Base-by-base conservation (phyloP, 2,888 invertebrate species). In the Antheraea assamensis region DNA sequence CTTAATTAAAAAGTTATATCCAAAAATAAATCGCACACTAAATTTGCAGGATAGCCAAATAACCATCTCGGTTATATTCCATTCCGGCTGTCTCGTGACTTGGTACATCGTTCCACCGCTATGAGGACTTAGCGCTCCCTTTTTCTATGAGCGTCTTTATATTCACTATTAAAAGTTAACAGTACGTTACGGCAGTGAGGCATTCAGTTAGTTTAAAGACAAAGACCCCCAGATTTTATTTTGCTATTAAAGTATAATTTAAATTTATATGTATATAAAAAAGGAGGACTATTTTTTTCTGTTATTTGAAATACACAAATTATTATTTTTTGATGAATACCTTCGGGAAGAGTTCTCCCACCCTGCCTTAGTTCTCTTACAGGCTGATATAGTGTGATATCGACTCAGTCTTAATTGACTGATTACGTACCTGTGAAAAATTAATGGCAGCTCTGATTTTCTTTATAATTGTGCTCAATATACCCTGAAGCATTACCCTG, bases 141-240 rank as follows among this genome's bases (percentile, higher is more conserved):
- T 72, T 72, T 72, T 68, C 30, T 72, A 21, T 55, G 68, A 72
- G 55, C 72, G 55, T 35, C 66, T 72, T 72, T 72, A 66, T 52
- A 72, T 72, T 70, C 68, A 72, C 72, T 72, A 72, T 68, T 72
- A 72, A 72, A 72, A 72, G 68, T 72, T 68, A 72, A 72, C 68
- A 72, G 68, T 72, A 72, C 72, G 72, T 52, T 49, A 66, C 72
- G 66, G 49, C 52, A 49, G 72, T 64, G 68, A 52, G 64, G 72
- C 47, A 52, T 68, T 68, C 15, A 21, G 49, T 27, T 21, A 47
- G 5, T 31, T n/a, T 52, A 21, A 31, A 24, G 68, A 31, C 27
- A 15, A 21, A 19, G 42, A 42, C 42, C 42, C 8, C 42, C 42
- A 42, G 7, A 42, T 42, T 42, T 3, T 1, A 42, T 7, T 42